phyloP scores from a whole-genome alignment of 2,797 vertebrate genomes.

The Cercopithecus mitis region DNA sequence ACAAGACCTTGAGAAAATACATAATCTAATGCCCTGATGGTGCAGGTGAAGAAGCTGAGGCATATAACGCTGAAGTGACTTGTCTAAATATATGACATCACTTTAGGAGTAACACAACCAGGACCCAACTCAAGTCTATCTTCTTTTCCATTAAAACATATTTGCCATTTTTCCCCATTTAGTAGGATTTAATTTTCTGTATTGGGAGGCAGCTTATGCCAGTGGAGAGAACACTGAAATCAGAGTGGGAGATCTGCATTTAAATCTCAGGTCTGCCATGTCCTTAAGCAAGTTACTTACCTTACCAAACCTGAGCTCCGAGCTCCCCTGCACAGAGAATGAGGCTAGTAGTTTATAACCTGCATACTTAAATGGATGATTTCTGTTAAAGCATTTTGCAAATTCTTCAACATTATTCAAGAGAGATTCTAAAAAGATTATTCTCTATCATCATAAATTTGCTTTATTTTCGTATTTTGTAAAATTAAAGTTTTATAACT shows the following conservation, averaged over 20 bases:
- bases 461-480: conserved; percentile 48
- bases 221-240: neutral
- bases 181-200: neutral
- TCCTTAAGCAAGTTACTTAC: neutral
- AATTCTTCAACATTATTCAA: neutral
- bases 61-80: neutral
- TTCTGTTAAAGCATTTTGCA: neutral
- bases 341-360: neutral
- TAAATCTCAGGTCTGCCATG: neutral
- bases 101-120: neutral
- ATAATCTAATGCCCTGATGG: neutral
- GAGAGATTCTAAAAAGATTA: neutral
- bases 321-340: neutral
- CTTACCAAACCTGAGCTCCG: neutral
- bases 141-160: neutral
- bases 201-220: neutral
- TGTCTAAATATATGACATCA: neutral
- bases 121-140: neutral
- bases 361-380: neutral
- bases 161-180: neutral
- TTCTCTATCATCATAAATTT: conserved; percentile 17
- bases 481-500: conserved; percentile 45
- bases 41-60: neutral
- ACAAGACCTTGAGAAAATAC: neutral
- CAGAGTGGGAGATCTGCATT: neutral